Base-by-base conservation (phyloP, 2,888 invertebrate species). In the Tortrix viridana region DNA sequence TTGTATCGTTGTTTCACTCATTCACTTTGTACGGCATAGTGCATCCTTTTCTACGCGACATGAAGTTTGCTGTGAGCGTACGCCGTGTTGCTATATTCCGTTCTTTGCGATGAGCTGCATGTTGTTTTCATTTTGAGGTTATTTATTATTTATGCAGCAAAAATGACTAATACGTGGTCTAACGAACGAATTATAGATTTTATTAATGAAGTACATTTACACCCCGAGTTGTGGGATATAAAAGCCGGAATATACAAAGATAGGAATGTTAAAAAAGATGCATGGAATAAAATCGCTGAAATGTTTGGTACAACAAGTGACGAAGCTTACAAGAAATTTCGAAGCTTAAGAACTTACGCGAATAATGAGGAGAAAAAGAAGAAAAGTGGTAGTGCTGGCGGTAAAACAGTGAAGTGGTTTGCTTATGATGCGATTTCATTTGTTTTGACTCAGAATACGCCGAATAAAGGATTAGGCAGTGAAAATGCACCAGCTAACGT, bases 361-460 rank as follows among this genome's bases (percentile, higher is more conserved):
- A 23, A 23, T 23, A 23, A 23, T 23, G 6, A 23, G 23, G 23
- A 23, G 23, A 23, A 23, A 23, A 23, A 23, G 6, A 23, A 23
- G 6, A 23, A 23, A 6, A 6, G 23, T 23, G 23, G 23, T 23
- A 23, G 23, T 22, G 22, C 22, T 22, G 22, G 22, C 3, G 22
- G 2, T 22, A 22, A 22, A 22, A 22, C 22, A 22, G 23, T 64
- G 47, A 47, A 22, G 23, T 64, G 47, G 53, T 63, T 53, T 41
- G 57, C 66, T 63, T 68, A 52, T 47, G 70, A 70, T 52, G 69
- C 69, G 53, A 70, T 69, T 57, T 70, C 70, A 53, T 70, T 67
- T 64, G 57, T 70, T 64, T 63, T 65, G 44, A 65, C 62, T 67
- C 67, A 67, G 64, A 65, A 70, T 70, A 69, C 66, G 41, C 65